phyloP scores from a whole-genome alignment of 2,797 vertebrate species.

The Mormyrus proboscirostris region DNA sequence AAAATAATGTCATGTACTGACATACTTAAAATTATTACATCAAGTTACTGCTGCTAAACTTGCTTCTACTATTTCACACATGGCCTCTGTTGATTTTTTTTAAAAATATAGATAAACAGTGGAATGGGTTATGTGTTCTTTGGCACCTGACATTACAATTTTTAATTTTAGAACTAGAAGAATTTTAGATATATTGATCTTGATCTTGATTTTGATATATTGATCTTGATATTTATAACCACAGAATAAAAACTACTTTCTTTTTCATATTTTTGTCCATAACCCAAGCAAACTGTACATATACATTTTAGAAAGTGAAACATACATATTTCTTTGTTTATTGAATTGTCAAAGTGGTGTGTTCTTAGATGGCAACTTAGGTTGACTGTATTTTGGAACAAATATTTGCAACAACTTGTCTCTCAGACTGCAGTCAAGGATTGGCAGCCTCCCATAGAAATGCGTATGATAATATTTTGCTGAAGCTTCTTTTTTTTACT shows the following conservation, averaged over 20 bases:
- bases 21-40: not conserved
- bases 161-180: not conserved
- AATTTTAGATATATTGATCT: not conserved
- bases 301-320: not conserved
- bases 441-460: not conserved
- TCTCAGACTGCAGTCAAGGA: not conserved
- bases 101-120: not conserved
- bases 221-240: not conserved
- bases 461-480: not conserved
- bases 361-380: not conserved
- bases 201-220: too few species aligned
- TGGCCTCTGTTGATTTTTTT: not conserved
- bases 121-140: not conserved
- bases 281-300: not conserved
- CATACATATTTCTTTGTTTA: not conserved
- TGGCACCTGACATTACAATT: not conserved
- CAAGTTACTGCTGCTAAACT: not conserved
- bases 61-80: not conserved
- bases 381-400: not conserved
- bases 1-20: not conserved
- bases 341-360: not conserved
- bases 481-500: not conserved
- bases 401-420: not conserved
- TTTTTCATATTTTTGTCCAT: not conserved
- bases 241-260: not conserved